Evolutionary conservation across 2,888 invertebrate species (phyloP).

Genomic region (Drosophila aldrichi): DNA sequence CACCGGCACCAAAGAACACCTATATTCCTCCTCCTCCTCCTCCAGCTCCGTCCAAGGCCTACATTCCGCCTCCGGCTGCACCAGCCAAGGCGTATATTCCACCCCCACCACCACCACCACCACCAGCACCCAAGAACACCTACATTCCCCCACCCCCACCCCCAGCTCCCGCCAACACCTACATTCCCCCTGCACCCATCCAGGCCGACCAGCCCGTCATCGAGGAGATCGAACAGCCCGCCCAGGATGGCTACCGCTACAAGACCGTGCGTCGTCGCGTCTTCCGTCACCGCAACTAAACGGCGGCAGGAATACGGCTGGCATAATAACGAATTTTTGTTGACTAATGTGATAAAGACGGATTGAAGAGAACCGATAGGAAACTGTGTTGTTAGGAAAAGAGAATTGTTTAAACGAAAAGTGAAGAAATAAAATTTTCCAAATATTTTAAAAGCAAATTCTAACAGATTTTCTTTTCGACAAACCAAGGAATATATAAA

Average conservation of each 20-base stretch:
- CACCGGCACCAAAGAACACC: slow-evolving; percentile 45
- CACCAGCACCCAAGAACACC: slow-evolving; percentile 64
- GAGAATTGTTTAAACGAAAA: slow-evolving; percentile 1
- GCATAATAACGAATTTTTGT: slow-evolving; percentile 39
- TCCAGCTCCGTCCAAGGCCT: slow-evolving; percentile 35
- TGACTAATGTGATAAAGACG: slow-evolving; percentile 60
- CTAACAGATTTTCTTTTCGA: neutral
- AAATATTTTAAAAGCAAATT: neutral
- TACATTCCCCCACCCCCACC: slow-evolving; percentile 69
- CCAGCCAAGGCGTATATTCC: slow-evolving; percentile 42
- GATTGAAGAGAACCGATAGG: neutral
- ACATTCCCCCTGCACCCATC: slow-evolving; percentile 61
- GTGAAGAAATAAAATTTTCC: neutral
- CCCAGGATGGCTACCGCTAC: slow-evolving; percentile 75
- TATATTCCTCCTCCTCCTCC: slow-evolving; percentile 64
- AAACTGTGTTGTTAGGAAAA: slow-evolving; percentile 42
- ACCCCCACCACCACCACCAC: slow-evolving; percentile 63
- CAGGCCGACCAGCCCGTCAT: slow-evolving; percentile 52
- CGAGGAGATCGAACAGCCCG: slow-evolving; percentile 70
- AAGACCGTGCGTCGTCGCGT: slow-evolving; percentile 76
- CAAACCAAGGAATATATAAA: neutral
- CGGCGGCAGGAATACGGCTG: neutral
- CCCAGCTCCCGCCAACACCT: slow-evolving; percentile 57
- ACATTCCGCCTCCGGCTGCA: slow-evolving; percentile 52
- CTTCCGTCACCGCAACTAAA: slow-evolving; percentile 72